phyloP scores from a whole-genome alignment of 2,113 vertebrate species.

The Rhinogobius similis region DNA sequence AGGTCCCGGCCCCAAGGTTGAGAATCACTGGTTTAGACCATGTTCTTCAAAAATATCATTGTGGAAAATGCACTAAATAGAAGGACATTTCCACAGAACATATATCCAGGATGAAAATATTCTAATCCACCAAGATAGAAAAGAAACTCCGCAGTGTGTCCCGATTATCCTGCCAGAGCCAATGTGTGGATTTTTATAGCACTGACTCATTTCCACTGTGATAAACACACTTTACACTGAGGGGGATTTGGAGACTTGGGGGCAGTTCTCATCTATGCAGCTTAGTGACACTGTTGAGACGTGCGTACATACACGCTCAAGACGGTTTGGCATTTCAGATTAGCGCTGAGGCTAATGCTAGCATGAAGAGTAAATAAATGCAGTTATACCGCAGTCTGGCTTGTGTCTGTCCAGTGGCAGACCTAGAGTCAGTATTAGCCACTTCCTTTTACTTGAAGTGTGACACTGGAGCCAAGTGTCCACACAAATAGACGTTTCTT shows the following conservation, averaged over 20 bases:
- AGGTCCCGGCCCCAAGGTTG: no score
- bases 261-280: slow-evolving; percentile 57
- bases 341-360: slow-evolving; percentile 48
- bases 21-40: no score
- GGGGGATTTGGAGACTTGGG: slow-evolving; percentile 56
- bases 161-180: slow-evolving; percentile 58
- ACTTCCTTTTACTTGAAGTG: slow-evolving; percentile 27
- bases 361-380: slow-evolving; percentile 47
- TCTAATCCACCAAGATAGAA: slow-evolving; percentile 63
- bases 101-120: slow-evolving; percentile 55
- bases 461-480: not conserved
- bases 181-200: slow-evolving; percentile 68
- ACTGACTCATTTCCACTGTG: slow-evolving; percentile 65
- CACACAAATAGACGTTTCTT: not conserved
- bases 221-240: slow-evolving; percentile 30
- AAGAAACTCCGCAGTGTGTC: slow-evolving; percentile 64
- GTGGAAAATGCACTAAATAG: slow-evolving; percentile 26
- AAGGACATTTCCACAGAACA: slow-evolving; percentile 36
- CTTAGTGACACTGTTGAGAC: slow-evolving; percentile 61
- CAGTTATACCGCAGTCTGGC: slow-evolving; percentile 38
- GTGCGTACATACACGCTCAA: slow-evolving; percentile 16
- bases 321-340: slow-evolving; percentile 45
- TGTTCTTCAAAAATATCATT: slow-evolving; percentile 25
- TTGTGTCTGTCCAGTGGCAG: slow-evolving; percentile 16
- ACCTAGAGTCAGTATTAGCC: slow-evolving; percentile 26